These are phyloP conservation scores for Pseudorhombus dupliciocellatus DNA, from an alignment of 2,113 vertebrate genomes.

Conservation along the genomic window DNA sequence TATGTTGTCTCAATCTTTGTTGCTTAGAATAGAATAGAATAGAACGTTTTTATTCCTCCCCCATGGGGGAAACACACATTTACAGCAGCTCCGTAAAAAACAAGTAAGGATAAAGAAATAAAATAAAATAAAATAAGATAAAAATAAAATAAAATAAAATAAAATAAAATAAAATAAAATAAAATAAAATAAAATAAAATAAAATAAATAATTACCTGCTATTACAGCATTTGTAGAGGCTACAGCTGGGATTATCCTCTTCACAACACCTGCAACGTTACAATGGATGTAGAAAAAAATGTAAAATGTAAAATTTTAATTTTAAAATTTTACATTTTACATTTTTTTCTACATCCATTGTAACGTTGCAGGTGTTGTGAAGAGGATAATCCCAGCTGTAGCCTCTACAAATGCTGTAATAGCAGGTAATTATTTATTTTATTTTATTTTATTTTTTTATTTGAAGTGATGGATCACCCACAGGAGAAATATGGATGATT, in stretches of 20 bases:
- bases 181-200: slow-evolving; percentile 24
- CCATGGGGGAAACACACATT: too few species aligned
- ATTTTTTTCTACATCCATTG: slow-evolving; percentile 4
- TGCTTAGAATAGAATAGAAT: too few species aligned
- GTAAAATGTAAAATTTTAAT: too few species aligned
- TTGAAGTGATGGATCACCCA: slow-evolving; percentile 71
- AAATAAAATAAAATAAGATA: too few species aligned
- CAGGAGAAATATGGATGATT: slow-evolving; percentile 68
- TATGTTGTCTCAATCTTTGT: neutral
- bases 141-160: too few species aligned
- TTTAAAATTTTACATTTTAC: too few species aligned
- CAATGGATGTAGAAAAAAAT: slow-evolving; percentile 4
- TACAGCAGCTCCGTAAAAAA: too few species aligned
- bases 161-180: too few species aligned
- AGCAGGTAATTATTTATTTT: slow-evolving; percentile 84
- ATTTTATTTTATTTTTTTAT: slow-evolving; percentile 27
- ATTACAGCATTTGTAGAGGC: slow-evolving; percentile 96
- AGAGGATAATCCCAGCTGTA: slow-evolving; percentile 93
- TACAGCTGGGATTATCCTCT: slow-evolving; percentile 93
- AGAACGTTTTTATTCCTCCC: too few species aligned
- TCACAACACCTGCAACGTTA: slow-evolving; percentile 88
- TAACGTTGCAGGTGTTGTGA: slow-evolving; percentile 88
- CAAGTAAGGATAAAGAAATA: too few species aligned
- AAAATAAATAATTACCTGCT: slow-evolving; percentile 84
- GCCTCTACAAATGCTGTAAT: slow-evolving; percentile 96